Evolutionary conservation across 2,113 vertebrate species (phyloP), one percentile per base, ranked within the genome.

Genomic region (Perognathus longimembris): DNA sequence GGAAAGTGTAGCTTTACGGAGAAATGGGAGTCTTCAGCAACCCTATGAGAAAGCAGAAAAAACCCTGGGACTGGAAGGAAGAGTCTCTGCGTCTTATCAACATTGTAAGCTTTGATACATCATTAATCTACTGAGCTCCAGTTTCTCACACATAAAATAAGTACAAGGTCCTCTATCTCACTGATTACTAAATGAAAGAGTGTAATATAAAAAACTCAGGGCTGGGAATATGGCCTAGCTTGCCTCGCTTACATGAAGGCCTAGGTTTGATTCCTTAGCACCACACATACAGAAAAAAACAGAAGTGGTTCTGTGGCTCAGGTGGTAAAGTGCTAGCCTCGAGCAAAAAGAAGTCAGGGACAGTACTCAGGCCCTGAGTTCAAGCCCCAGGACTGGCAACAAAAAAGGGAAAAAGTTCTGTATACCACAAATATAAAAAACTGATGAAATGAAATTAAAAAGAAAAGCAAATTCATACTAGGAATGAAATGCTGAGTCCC

Each of bases 361-460:
- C n/a, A n/a, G n/a, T n/a, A n/a, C n/a, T n/a, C n/a, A n/a, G n/a
- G n/a, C n/a, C n/a, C n/a, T n/a, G n/a, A n/a, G n/a, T n/a, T n/a
- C n/a, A n/a, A n/a, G n/a, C n/a, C n/a, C n/a, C n/a, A n/a, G n/a
- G n/a, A n/a, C n/a, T n/a, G n/a, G n/a, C n/a, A n/a, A n/a, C n/a
- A n/a, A n/a, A n/a, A n/a, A n/a, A n/a, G n/a, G n/a, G n/a, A n/a
- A n/a, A n/a, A n/a, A 36, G 32, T n/a, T 81, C 93, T 90, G 57
- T 76, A 66, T 75, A 90, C 70, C 17, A 22, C 54, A 89, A 80
- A 85, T 45, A 90, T 57, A 20, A 5, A 73, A 87, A 94, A 59
- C n/a, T 20, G 4, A 75, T 69, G 59, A 90, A 89, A 83, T 75
- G 75, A 85, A 85, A 40, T 22, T 57, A 1, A 32, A 81, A 91